Conservation (phyloP, 2,888 invertebrate genomes). For the Ganaspis brasiliensis region DNA sequence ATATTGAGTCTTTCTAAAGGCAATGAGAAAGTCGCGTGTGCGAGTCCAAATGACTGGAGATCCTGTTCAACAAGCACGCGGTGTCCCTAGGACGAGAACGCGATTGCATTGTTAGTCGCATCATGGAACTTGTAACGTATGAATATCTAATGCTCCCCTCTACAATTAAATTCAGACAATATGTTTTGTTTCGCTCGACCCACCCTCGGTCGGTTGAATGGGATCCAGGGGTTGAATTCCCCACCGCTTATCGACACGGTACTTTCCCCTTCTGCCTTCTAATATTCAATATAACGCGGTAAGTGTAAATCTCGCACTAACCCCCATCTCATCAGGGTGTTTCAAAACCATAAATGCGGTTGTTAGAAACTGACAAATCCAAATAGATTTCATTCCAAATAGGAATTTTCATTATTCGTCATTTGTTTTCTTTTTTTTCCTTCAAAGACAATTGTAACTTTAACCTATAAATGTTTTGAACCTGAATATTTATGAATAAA, state of each 20-base stretch:
- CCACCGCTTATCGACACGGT: constrained; percentile 57
- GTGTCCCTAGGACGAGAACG: constrained; percentile 48
- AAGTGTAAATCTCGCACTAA: constrained; percentile 74
- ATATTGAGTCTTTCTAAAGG: constrained; percentile 11
- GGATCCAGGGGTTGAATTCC: constrained; percentile 57
- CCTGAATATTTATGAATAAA: not conserved
- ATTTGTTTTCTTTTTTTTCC: too few species aligned
- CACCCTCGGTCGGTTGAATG: constrained; percentile 60
- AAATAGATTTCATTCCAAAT: not conserved
- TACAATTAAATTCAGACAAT: constrained; percentile 80
- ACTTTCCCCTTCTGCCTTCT: constrained; percentile 58
- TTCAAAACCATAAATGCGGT: constrained; percentile 37
- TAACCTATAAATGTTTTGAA: not conserved
- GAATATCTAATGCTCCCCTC: constrained; percentile 79
- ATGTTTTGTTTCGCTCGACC: constrained; percentile 77
- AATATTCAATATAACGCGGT: constrained; percentile 68
- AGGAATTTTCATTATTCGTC: too few species aligned
- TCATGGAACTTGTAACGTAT: constrained; percentile 77
- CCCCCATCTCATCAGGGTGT: constrained; percentile 34
- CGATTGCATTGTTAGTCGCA: constrained; percentile 73
- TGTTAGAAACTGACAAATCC: not conserved
- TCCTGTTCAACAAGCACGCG: constrained; percentile 43
- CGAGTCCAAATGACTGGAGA: constrained; percentile 23
- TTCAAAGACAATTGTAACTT: too few species aligned
- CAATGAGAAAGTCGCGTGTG: constrained; percentile 35